Percentiles rank a stretch among this genome's conserved stretches.
These are phyloP conservation scores for Odontomyia ornata DNA, from an alignment of 2,888 invertebrate species.

Conservation along the genomic window DNA sequence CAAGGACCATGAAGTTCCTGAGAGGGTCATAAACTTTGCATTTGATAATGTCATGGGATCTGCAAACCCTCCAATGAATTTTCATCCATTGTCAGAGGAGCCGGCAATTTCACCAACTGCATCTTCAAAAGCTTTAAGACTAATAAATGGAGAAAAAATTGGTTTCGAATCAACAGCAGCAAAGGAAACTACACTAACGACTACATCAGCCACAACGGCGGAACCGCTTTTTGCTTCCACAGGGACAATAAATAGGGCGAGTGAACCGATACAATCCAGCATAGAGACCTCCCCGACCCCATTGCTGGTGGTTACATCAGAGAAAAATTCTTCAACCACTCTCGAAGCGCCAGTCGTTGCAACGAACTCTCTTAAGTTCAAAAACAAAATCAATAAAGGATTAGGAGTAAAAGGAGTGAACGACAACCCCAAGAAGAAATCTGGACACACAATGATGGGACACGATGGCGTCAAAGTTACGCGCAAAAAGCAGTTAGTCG, in stretches of 20 bases:
- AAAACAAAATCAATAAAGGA: constrained; percentile 33
- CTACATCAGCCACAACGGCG: not conserved
- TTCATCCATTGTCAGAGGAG: not conserved
- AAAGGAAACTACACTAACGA: not conserved
- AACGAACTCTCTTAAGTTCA: not conserved
- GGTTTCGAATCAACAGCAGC: constrained; percentile 48
- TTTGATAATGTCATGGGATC: not conserved
- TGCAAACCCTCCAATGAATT: not conserved
- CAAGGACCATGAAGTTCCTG: not conserved
- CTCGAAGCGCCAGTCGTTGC: not conserved
- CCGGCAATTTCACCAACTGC: constrained; percentile 10
- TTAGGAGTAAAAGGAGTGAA: constrained; percentile 25
- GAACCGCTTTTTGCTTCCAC: not conserved
- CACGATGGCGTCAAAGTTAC: constrained; percentile 62
- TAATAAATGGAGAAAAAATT: constrained; percentile 56
- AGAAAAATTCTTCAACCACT: constrained; percentile 8
- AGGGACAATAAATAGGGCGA: constrained; percentile 4
- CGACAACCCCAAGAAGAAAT: constrained; percentile 45
- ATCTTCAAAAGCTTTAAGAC: constrained; percentile 52
- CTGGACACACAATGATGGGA: constrained; percentile 52
- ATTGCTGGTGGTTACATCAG: not conserved
- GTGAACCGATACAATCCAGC: not conserved
- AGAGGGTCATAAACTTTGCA: constrained; percentile 7
- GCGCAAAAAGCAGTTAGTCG: constrained; percentile 60
- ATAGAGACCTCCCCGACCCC: not conserved